Conservation (phyloP, 2,888 invertebrate species). For the Andrena bucephala region DNA sequence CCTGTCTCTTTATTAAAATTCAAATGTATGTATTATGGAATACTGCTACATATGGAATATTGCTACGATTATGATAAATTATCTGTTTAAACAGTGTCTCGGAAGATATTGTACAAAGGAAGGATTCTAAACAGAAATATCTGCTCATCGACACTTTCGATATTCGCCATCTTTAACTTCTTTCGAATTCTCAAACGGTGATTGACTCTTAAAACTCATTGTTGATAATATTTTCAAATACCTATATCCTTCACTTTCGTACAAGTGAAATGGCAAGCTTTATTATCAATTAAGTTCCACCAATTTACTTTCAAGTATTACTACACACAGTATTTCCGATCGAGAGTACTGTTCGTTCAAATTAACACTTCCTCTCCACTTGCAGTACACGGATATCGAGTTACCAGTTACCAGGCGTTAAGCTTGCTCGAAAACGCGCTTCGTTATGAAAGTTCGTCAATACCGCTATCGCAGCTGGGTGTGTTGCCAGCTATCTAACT, state of each 20-base stretch:
- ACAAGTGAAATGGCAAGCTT: not conserved
- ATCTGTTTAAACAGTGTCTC: not conserved
- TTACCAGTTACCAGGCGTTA: constrained; percentile 18
- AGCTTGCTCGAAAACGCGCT: not conserved
- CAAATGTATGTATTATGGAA: not conserved
- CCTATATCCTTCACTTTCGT: not conserved
- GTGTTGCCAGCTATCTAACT: not conserved
- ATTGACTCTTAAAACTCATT: not conserved
- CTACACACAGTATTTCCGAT: not conserved
- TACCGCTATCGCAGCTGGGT: constrained; percentile 3
- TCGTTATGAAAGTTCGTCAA: constrained; percentile 20
- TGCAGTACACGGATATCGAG: constrained; percentile 21
- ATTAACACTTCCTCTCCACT: constrained; percentile 17
- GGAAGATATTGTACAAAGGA: not conserved
- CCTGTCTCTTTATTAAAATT: constrained; percentile 8
- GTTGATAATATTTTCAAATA: not conserved
- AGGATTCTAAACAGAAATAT: not conserved
- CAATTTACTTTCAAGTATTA: not conserved
- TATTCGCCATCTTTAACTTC: not conserved
- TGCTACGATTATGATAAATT: not conserved
- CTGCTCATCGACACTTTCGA: not conserved
- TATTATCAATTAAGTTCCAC: not conserved
- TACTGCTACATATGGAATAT: not conserved
- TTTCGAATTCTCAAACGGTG: not conserved
- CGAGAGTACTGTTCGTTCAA: constrained; percentile 1